phyloP scores from a whole-genome alignment of 30 jellyfish, hydroid and myxozoan genomes.

The Haliclystus octoradiatus region DNA sequence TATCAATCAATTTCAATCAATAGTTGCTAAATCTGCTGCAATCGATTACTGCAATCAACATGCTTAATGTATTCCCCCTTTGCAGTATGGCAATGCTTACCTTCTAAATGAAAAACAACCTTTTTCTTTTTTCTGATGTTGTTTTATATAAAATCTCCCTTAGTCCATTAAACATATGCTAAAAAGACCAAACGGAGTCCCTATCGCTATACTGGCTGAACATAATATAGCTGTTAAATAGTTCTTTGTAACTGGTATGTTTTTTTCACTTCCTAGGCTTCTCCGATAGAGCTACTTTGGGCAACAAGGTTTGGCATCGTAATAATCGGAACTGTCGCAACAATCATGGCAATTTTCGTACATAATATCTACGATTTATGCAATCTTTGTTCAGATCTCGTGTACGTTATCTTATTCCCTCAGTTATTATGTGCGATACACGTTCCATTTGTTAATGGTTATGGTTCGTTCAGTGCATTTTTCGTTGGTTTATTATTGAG shows the following conservation, averaged over 20 bases:
- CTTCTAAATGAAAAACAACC: too few relatives aligned
- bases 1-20: too few relatives aligned
- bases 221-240: too few relatives aligned
- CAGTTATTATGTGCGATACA: constrained; percentile 81
- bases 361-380: constrained; percentile 59
- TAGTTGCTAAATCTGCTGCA: too few relatives aligned
- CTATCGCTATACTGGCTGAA: not conserved
- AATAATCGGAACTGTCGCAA: constrained; percentile 67
- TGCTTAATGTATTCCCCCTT: too few relatives aligned
- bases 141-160: not conserved
- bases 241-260: not conserved
- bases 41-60: too few relatives aligned
- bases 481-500: constrained; percentile 57
- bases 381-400: constrained; percentile 81
- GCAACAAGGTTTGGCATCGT: constrained; percentile 75
- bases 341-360: constrained; percentile 62
- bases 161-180: not conserved
- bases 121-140: too few relatives aligned
- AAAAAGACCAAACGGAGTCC: not conserved
- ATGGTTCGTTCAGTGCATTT: constrained; percentile 75
- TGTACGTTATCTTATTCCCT: constrained; percentile 79
- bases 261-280: constrained; percentile 47
- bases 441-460: constrained; percentile 64
- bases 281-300: constrained; percentile 69
- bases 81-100: too few relatives aligned